Conservation (phyloP, 2,888 invertebrate genomes). For the Acrobasis suavella region DNA sequence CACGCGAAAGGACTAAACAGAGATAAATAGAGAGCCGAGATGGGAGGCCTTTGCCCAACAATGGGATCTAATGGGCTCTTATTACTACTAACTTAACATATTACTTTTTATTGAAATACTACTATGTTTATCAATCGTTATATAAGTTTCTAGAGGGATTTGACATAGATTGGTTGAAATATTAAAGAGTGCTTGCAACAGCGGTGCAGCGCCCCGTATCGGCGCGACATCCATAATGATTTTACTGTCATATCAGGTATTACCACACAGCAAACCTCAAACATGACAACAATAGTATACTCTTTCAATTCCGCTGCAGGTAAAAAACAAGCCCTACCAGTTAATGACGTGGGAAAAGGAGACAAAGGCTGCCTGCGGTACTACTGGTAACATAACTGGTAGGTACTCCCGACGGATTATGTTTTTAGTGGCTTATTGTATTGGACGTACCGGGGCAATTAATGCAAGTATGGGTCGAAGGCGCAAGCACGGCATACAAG, state of each 20-base stretch:
- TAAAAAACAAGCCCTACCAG: conserved; percentile 15
- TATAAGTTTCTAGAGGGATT: neutral
- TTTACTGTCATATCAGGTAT: neutral
- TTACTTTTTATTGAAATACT: no score
- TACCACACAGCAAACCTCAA: neutral
- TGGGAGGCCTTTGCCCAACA: no score
- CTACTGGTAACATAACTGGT: no score
- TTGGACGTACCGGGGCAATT: conserved; percentile 14
- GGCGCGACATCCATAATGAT: conserved; percentile 1
- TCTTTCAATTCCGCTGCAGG: neutral
- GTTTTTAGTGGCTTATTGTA: conserved; percentile 17
- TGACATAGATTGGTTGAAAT: neutral
- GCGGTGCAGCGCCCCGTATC: neutral
- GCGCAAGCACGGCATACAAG: neutral
- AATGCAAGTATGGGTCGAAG: conserved; percentile 1
- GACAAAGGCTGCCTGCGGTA: neutral
- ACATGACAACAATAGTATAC: conserved; percentile 8
- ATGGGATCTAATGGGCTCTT: no score
- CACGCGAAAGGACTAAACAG: no score
- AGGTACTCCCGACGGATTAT: conserved; percentile 3
- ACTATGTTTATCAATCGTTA: neutral
- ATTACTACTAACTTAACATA: no score
- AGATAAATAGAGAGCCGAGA: no score
- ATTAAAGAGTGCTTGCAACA: neutral
- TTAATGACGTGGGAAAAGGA: conserved; percentile 13